Base-by-base conservation (phyloP, 2,797 vertebrate species). In the Anguilla obscura region DNA sequence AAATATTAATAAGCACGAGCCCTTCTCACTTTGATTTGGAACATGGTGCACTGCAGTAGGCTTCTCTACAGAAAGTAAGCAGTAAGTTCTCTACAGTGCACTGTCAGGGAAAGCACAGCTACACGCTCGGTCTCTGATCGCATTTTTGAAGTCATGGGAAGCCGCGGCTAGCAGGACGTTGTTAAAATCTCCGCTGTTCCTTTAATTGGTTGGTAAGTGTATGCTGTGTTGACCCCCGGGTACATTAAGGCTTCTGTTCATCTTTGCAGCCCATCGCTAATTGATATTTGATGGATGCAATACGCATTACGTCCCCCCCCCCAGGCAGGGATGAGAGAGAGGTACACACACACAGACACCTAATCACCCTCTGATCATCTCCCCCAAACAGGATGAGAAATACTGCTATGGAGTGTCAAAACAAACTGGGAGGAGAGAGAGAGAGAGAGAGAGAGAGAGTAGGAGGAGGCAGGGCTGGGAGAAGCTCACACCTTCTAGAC, bases 271-370 rank as follows among this genome's bases (percentile, higher is more conserved):
- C 10, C 79, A 90, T 86, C 91, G 74, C 94, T 96, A 96, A 96
- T 96, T 96, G 94, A 93, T 93, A 94, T 96, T 94, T 95, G 94
- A 96, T 93, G 92, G 93, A 94, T 90, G 93, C 90, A 48, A 85
- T 84, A 24, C 92, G 90, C 50, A 89, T 89, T 88, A 90, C 90
- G 89, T 52, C 21, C 33, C 76, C 30, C 30, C 30, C 18, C 40
- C 14, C 33, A 40, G 40, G 82, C 90, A 63, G 92, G 90, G 86
- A 87, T 91, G 93, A 93, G 92, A 92, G 91, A 91, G 84, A 76
- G 12, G 56, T 71, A 82, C 88, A 90, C 83, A 86, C 89, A 79
- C 90, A 89, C 88, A 88, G 89, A 80, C 86, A 86, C 58, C 86
- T 90, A 88, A 80, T 56, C 36, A 12, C 89, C 89, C 88, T 93